Base-by-base conservation (phyloP, 2,113 vertebrate species). In the Sorex fumeus region DNA sequence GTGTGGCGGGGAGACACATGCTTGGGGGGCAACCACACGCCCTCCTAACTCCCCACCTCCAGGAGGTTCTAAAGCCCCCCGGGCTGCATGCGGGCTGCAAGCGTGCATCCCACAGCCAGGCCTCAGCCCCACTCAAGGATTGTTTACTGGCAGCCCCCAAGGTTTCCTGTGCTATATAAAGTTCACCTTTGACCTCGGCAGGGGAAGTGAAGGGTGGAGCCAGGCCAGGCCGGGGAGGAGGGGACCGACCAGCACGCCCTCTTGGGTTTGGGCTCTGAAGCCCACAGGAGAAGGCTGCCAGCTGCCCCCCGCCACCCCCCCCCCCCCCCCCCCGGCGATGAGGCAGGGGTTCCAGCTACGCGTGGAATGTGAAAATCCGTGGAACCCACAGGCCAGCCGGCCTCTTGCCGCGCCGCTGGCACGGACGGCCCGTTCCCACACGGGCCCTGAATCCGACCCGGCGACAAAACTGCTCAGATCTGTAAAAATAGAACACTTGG, bases 401-500 rank as follows among this genome's bases (percentile, higher is more conserved):
- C 91, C 96, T 97, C 98, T 96, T 96, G 96, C 97, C 94, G 97
- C 75, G 86, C 95, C 97, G 97, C 97, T 98, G 98, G 98, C 97
- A 98, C 94, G 87, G 97, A 95, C 91, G 80, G 92, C 94, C 75
- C 90, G 97, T 98, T 98, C 98, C 98, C 98, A 98, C 98, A 98
- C 97, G 97, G 97, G 96, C 97, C 97, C 98, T 97, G 97, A 97
- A 97, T 97, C 95, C 98, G 98, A 98, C 98, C 98, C 96, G 97
- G 98, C 95, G 77, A 97, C 96, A 97, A 98, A 98, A 98, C 97
- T 98, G 98, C 96, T 98, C 96, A 96, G 96, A 96, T 97, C 97
- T 96, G 96, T 97, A 98, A 98, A 98, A 98, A 98, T 98, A 98
- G 98, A 98, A 98, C 97, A 93, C 97, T 98, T 98, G 98, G 97